Evolutionary conservation across 2,113 vertebrate species (phyloP), one percentile per base, ranked within the genome.

Genomic region (Callocephalon fimbriatum): DNA sequence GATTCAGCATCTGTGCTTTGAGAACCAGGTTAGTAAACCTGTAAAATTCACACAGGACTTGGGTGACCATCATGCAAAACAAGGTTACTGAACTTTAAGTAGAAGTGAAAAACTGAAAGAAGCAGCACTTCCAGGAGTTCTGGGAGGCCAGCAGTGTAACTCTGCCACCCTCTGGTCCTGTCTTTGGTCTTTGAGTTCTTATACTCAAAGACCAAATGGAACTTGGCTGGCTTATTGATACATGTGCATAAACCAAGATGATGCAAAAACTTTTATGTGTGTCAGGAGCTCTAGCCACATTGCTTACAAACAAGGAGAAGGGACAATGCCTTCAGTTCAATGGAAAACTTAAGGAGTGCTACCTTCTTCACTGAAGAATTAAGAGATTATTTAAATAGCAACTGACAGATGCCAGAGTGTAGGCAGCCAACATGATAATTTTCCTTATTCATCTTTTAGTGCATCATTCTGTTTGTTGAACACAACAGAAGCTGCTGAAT

Each of bases 51-150:
- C 10, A 44, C 5, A 40, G 32, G 6, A 32, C 22, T 38, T 44
- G 15, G 0, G 0, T 38, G 71, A 61, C 2, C 2, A 38, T 17
- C 6, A 17, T 18, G 15, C 12, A 72, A 29, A 44, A 35, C 15
- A 53, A 66, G 23, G 48, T 74, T 44, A 71, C 25, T 58, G 32
- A 91, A 68, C 12, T 27, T 40, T 42, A 91, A 79, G 6, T 10
- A 40, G 15, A 12, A 37, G 12, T 45, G 32, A 45, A 70, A 76
- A 72, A 42, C 1, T 37, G 11, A 53, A 50, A 45, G 25, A 59
- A 78, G 25, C 7, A 12, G 40, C 9, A 31, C 9, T 74, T 91
- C 7, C 35, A 51, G 53, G 18, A 77, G 18, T 42, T 59, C 16
- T 42, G 6, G 25, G 37, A 9, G 50, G 12, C 12, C 61, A 70